phyloP scores from a whole-genome alignment of 2,113 vertebrate genomes.

The Chamaea fasciata region DNA sequence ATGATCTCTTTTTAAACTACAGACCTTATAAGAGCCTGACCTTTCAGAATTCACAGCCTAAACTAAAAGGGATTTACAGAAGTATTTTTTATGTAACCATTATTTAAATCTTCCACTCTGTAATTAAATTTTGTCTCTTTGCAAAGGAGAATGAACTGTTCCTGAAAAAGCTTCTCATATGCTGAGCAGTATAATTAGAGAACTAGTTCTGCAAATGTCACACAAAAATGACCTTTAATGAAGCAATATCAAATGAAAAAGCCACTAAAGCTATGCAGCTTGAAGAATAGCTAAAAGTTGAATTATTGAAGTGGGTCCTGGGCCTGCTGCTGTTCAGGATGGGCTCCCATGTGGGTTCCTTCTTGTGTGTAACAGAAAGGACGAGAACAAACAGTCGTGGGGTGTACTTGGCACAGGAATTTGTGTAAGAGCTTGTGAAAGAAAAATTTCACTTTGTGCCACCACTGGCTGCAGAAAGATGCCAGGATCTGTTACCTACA shows the following conservation, averaged over 20 bases:
- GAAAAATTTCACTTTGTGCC: background rate
- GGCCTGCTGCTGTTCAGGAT: background rate
- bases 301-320: background rate
- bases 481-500: background rate
- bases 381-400: rapidly evolving
- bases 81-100: slow-evolving; percentile 13
- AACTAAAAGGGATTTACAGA: slow-evolving; percentile 8
- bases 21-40: background rate
- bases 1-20: background rate
- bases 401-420: background rate
- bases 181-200: slow-evolving; percentile 33
- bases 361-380: background rate
- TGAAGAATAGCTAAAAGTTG: background rate
- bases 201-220: slow-evolving; percentile 40
- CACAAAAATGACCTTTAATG: slow-evolving; percentile 29
- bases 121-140: slow-evolving; percentile 42
- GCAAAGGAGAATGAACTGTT: slow-evolving; percentile 36
- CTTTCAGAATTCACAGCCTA: slow-evolving; percentile 4
- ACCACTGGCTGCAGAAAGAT: background rate
- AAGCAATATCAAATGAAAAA: background rate
- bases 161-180: slow-evolving; percentile 33
- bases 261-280: background rate
- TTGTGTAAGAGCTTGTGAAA: background rate
- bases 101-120: slow-evolving; percentile 17
- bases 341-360: background rate